Percentiles rank a stretch among this genome's conserved stretches.
Conservation (phyloP, 2,113 vertebrate species). For the Apus apus region DNA sequence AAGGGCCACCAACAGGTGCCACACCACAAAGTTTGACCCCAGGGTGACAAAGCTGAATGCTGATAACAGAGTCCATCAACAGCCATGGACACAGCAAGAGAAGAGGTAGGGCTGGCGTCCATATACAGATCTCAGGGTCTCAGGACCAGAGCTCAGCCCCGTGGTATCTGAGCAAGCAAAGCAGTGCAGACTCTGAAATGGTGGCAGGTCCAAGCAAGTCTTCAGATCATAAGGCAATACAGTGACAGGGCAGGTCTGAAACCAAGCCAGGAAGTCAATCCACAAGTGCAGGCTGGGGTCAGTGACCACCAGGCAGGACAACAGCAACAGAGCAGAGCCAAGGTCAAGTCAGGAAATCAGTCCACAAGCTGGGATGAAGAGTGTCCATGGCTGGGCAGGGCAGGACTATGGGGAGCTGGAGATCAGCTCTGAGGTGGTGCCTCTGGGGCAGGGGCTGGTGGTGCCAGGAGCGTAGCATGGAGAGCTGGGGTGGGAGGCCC, state of each 20-base stretch:
- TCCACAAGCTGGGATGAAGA: neutral
- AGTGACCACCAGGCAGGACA: neutral
- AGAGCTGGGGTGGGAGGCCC: neutral
- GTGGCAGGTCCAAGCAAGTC: neutral
- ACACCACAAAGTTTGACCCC: neutral
- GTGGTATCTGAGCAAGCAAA: neutral
- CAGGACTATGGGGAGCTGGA: neutral
- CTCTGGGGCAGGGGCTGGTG: neutral
- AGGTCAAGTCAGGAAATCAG: neutral
- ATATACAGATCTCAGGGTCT: neutral
- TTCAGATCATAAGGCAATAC: neutral
- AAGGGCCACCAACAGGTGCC: rapidly evolving
- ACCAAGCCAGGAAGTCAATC: neutral
- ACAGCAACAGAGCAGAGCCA: neutral
- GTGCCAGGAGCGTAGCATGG: rapidly evolving
- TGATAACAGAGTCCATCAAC: neutral
- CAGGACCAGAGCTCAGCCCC: neutral
- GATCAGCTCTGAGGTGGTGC: neutral
- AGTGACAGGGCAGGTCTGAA: neutral
- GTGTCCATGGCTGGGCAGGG: no score
- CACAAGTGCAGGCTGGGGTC: neutral
- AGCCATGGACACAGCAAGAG: neutral
- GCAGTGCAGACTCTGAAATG: neutral
- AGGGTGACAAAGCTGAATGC: neutral
- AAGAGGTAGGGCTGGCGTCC: neutral